Evolutionary conservation across 2,888 invertebrate genomes (phyloP), one percentile per base, ranked within the genome.

Genomic region (Apamea monoglypha): DNA sequence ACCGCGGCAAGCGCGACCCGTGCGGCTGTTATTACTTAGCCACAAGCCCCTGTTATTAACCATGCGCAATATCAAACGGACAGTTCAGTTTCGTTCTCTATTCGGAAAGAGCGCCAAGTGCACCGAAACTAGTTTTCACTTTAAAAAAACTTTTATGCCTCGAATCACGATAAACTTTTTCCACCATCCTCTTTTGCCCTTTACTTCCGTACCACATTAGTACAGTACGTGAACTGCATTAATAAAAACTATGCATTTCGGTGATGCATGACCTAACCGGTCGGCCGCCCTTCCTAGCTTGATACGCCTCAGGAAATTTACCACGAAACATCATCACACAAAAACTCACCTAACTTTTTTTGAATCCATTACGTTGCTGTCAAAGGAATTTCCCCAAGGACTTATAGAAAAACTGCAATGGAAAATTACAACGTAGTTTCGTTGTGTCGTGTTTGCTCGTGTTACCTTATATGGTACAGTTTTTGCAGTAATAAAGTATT

Each of bases 251-350:
- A 78, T 76, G 85, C 86, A 90, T 93, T 93, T 92, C 92, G 91
- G 89, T 91, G 91, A 93, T 92, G 93, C 94, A 92, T 94, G 92
- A 94, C 92, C 87, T 88, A 90, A 91, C 91, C 91, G 91, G 93
- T 92, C 87, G 83, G 78, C 77, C 88, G 89, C 92, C 91, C 92
- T 91, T 91, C 88, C 87, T 87, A 82, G 76, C 84, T 76, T 69
- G 89, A 77, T 73, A 87, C 89, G 89, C 89, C 67, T 89, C 83
- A 89, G 63, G 67, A 80, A 84, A 79, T 67, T 67, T 81, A 86
- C 86, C 59, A 84, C 68, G 72, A 75, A 81, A 78, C 68, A 8
- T 40, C 8, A 69, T 2, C 6, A 44, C 40, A 79, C 67, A 81
- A 83, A 81, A 82, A 82, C 44, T 36, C 72, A 66, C 53, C 25